A percentile compares a stretch with the other conserved stretches of the same genome.
These are phyloP conservation scores for Equus quagga DNA, from an alignment of 2,113 vertebrate genomes.

Conservation along the genomic window DNA sequence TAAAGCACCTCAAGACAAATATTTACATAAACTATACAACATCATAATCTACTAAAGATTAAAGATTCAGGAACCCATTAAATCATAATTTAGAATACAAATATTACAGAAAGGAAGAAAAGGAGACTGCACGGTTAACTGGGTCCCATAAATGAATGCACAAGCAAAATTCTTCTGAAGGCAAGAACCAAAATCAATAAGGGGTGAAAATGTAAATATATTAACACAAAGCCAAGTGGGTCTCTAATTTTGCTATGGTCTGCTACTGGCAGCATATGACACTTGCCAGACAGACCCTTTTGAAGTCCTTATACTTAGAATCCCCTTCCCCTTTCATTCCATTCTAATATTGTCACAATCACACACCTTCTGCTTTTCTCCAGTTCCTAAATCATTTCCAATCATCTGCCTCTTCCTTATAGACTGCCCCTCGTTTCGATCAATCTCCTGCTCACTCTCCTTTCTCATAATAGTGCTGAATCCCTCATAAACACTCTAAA, in stretches of 20 bases:
- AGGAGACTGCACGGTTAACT: not conserved
- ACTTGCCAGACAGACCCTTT: not conserved
- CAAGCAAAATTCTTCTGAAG: not conserved
- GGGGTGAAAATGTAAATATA: not conserved
- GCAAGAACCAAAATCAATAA: constrained; percentile 45
- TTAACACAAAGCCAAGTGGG: constrained; percentile 38
- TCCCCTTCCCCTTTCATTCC: not conserved
- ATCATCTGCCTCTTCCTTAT: not conserved
- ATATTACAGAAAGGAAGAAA: constrained; percentile 42
- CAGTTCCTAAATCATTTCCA: not conserved
- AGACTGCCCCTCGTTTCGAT: not conserved
- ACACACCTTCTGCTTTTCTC: not conserved
- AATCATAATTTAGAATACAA: constrained; percentile 73
- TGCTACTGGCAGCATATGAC: not conserved
- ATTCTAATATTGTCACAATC: not conserved
- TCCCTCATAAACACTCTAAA: not conserved
- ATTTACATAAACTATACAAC: constrained; percentile 79
- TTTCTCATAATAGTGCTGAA: not conserved
- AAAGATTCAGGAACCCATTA: constrained; percentile 74
- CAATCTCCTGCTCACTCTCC: not conserved
- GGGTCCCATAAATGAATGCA: constrained; percentile 18
- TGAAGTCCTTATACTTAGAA: not conserved
- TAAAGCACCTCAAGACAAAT: constrained; percentile 75
- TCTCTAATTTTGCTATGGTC: not conserved
- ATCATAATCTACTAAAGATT: constrained; percentile 78